phyloP scores from a whole-genome alignment of 2,797 vertebrate species.

The Austrolebias charrua region DNA sequence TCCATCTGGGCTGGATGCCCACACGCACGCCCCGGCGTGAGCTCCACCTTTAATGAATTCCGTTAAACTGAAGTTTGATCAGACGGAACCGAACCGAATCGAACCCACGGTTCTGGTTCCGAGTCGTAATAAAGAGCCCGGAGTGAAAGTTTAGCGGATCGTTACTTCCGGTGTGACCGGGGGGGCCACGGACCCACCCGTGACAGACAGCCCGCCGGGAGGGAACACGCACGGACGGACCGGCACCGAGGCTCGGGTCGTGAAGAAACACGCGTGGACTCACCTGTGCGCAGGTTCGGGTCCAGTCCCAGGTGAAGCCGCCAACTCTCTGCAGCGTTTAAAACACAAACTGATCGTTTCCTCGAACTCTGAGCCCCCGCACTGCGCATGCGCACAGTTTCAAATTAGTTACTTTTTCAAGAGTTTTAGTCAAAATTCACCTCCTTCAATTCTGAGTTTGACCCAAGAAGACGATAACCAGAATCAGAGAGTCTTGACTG shows the following conservation, averaged over 20 bases:
- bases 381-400: conserved; percentile 30
- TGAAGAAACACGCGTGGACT: not conserved
- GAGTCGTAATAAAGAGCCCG: not conserved
- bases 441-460: too few relatives aligned
- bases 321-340: not conserved
- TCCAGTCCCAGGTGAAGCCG: not conserved
- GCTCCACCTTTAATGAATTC: not conserved
- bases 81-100: not conserved
- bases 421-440: too few relatives aligned
- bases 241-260: not conserved
- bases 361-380: not conserved
- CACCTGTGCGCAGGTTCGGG: conserved; percentile 18
- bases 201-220: not conserved
- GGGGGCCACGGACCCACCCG: not conserved
- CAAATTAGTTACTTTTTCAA: too few relatives aligned
- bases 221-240: not conserved
- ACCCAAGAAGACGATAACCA: not conserved
- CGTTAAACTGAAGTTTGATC: not conserved
- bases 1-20: not conserved
- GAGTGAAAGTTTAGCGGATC: not conserved
- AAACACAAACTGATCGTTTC: conserved; percentile 11
- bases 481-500: not conserved
- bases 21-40: conserved; percentile 1
- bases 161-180: not conserved
- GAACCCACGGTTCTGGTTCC: not conserved